These are phyloP conservation scores for Fratercula arctica DNA, from an alignment of 2,797 vertebrate species.

Conservation along the genomic window DNA sequence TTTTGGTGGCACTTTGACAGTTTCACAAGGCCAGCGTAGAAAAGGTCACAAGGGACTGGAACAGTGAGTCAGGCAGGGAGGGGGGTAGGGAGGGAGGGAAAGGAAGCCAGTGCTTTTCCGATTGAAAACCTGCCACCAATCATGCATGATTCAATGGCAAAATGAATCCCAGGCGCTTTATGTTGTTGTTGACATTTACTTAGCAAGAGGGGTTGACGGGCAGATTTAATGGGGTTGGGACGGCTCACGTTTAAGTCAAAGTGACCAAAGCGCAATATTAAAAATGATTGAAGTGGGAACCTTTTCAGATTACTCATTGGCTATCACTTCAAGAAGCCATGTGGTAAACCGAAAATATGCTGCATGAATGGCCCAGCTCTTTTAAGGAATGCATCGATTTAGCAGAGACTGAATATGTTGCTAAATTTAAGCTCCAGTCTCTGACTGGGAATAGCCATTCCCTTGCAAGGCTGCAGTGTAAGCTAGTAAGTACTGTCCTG, in stretches of 20 bases:
- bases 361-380: not conserved
- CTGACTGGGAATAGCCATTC: not conserved
- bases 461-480: not conserved
- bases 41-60: conserved; percentile 9
- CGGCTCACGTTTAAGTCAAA: not conserved
- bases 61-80: conserved; percentile 39
- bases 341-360: conserved; percentile 60
- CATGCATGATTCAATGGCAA: not conserved
- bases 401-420: not conserved
- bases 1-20: conserved; percentile 7
- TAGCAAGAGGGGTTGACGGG: not conserved
- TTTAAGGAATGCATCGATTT: conserved; percentile 7
- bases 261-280: not conserved
- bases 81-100: not conserved
- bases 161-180: conserved; percentile 39
- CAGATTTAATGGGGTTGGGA: not conserved
- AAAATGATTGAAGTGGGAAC: conserved; percentile 43
- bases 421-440: not conserved
- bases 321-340: conserved; percentile 17
- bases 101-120: conserved; percentile 17
- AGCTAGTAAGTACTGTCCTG: not conserved
- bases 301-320: conserved; percentile 18
- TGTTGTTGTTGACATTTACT: not conserved
- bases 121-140: conserved; percentile 27
- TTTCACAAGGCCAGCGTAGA: not conserved